A percentile compares a stretch with the other conserved stretches of the same genome.
Conservation (phyloP, 2,888 invertebrate species). For the Dorcus hopei region DNA sequence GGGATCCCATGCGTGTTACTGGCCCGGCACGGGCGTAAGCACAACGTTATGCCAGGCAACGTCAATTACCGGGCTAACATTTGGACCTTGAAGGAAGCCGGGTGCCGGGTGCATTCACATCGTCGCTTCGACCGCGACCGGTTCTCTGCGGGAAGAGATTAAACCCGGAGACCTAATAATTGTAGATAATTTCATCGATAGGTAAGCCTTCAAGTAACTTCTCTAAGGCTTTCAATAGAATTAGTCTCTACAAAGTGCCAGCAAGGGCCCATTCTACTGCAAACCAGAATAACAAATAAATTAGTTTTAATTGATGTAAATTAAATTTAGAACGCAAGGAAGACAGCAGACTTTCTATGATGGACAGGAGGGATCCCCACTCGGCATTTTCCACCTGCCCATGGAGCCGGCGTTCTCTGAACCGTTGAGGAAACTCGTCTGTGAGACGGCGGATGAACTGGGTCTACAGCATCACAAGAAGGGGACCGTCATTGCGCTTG, state of each 20-base stretch:
- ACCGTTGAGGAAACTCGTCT: constrained; percentile 65
- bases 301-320: background rate
- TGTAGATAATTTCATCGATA: constrained; percentile 82
- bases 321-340: constrained; percentile 55
- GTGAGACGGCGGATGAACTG: constrained; percentile 62
- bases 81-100: constrained; percentile 82
- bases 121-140: constrained; percentile 90
- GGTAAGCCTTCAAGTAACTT: constrained; percentile 45
- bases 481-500: constrained; percentile 78
- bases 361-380: constrained; percentile 55
- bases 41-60: constrained; percentile 76
- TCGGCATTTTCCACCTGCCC: constrained; percentile 89
- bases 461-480: constrained; percentile 49
- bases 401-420: constrained; percentile 88
- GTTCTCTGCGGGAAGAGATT: constrained; percentile 84
- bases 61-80: constrained; percentile 97
- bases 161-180: constrained; percentile 87
- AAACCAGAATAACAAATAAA: background rate
- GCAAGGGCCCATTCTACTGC: too few relatives aligned
- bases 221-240: too few relatives aligned
- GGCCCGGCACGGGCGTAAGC: constrained; percentile 70
- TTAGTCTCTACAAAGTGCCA: too few relatives aligned
- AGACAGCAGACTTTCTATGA: constrained; percentile 84
- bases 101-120: constrained; percentile 94
- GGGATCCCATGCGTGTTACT: constrained; percentile 72